Evolutionary conservation across 2,888 invertebrate genomes (phyloP).

Genomic region (Clusia tigrina): DNA sequence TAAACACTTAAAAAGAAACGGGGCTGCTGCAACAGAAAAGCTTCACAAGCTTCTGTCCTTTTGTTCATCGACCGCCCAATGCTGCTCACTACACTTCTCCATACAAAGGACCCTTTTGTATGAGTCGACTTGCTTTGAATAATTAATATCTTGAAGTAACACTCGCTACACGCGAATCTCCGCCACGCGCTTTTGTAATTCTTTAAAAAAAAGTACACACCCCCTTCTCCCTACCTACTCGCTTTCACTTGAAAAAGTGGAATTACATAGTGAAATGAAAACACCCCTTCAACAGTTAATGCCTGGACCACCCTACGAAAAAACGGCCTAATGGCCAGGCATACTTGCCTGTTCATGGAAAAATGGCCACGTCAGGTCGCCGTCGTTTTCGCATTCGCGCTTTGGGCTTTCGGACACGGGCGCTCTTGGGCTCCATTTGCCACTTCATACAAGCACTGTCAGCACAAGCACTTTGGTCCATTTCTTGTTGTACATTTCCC

Average conservation of each 20-base stretch:
- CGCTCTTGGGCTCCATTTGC: neutral
- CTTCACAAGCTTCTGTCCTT: neutral
- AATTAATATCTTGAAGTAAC: conserved; percentile 2
- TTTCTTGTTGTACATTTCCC: neutral
- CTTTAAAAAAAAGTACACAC: neutral
- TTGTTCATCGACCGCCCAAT: too few species aligned
- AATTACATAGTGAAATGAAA: neutral
- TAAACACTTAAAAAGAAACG: neutral
- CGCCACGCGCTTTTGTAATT: neutral
- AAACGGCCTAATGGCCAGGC: conserved; percentile 19
- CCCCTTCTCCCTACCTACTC: neutral
- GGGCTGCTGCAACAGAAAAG: neutral
- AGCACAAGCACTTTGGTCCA: too few species aligned
- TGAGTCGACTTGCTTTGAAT: neutral
- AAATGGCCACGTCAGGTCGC: neutral
- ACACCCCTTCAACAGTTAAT: conserved; percentile 20
- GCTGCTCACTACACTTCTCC: neutral
- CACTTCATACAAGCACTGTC: neutral
- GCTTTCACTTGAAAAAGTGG: neutral
- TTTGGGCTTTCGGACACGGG: neutral
- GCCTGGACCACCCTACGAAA: neutral
- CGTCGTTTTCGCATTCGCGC: neutral
- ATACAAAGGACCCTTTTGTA: neutral
- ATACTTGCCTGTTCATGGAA: neutral
- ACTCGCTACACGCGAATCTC: neutral